Percentiles rank a stretch among this genome's conserved stretches.
Evolutionary conservation across 1,140 invertebrate species (phyloP).

Genomic region (Cotesia chilonis): DNA sequence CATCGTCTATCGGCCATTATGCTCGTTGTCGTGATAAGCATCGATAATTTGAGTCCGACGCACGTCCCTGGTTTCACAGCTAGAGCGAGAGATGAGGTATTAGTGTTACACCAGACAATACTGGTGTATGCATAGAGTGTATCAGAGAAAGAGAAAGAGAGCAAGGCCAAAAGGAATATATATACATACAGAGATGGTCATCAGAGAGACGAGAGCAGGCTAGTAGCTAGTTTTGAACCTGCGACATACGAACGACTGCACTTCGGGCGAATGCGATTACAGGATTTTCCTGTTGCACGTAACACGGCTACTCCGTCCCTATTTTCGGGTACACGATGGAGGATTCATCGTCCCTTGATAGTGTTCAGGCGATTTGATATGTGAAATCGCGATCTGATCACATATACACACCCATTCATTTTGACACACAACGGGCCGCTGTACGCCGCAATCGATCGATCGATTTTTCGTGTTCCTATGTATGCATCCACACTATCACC

Average conservation of each 20-base stretch:
- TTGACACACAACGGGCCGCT: neutral
- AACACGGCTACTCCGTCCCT: neutral
- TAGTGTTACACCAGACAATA: neutral
- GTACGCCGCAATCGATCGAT: neutral
- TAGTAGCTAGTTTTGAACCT: too few relatives aligned
- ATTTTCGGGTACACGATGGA: neutral
- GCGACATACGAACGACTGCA: conserved; percentile 19
- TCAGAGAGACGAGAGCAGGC: too few relatives aligned
- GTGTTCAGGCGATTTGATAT: conserved; percentile 27
- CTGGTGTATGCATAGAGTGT: neutral
- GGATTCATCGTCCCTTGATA: conserved; percentile 19
- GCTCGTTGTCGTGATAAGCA: conserved; percentile 44
- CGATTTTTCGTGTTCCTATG: neutral
- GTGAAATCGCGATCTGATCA: conserved; percentile 39
- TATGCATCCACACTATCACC: neutral
- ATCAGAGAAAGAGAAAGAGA: conserved; percentile 17
- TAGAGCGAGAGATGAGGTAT: conserved; percentile 5
- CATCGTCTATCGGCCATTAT: conserved; percentile 43
- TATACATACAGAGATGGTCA: neutral
- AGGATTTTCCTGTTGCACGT: conserved; percentile 44
- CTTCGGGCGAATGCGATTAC: conserved; percentile 42
- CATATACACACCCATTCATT: neutral
- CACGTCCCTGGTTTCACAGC: conserved; percentile 24
- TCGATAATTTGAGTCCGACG: conserved; percentile 43
- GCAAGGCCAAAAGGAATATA: neutral